phyloP scores from a whole-genome alignment of 1,140 invertebrate genomes.

The Apis florea region DNA sequence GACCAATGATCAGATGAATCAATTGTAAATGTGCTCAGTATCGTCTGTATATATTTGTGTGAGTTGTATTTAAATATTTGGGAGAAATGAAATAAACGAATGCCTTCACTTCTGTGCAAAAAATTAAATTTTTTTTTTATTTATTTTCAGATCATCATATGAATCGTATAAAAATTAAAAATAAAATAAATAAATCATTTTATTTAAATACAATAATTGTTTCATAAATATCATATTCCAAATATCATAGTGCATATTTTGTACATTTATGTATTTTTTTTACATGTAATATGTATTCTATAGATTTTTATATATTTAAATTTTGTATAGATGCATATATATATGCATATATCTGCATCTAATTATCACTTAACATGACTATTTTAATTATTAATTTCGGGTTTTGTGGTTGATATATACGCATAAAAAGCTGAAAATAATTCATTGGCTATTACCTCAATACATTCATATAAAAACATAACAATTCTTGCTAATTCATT shows the following conservation, averaged over 20 bases:
- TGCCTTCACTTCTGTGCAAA: slow-evolving; percentile 56
- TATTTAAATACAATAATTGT: too few relatives aligned
- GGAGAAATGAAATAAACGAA: slow-evolving; percentile 57
- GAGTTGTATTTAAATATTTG: slow-evolving; percentile 67
- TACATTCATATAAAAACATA: neutral
- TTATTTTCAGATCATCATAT: neutral
- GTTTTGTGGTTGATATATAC: neutral
- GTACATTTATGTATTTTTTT: too few relatives aligned
- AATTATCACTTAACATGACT: too few relatives aligned
- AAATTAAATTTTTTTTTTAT: neutral
- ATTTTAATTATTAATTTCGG: too few relatives aligned
- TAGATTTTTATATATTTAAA: neutral
- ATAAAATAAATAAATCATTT: neutral
- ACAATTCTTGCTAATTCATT: neutral
- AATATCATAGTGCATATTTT: too few relatives aligned
- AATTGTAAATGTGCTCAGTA: slow-evolving; percentile 75
- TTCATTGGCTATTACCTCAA: neutral
- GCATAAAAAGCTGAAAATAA: neutral
- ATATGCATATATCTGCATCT: too few relatives aligned
- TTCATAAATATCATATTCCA: too few relatives aligned
- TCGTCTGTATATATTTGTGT: slow-evolving; percentile 76
- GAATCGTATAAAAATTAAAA: neutral
- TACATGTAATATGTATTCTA: too few relatives aligned
- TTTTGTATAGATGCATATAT: too few relatives aligned
- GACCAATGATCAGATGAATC: slow-evolving; percentile 58